Base-by-base conservation (phyloP, 2,797 vertebrate species). In the Falco rusticolus region DNA sequence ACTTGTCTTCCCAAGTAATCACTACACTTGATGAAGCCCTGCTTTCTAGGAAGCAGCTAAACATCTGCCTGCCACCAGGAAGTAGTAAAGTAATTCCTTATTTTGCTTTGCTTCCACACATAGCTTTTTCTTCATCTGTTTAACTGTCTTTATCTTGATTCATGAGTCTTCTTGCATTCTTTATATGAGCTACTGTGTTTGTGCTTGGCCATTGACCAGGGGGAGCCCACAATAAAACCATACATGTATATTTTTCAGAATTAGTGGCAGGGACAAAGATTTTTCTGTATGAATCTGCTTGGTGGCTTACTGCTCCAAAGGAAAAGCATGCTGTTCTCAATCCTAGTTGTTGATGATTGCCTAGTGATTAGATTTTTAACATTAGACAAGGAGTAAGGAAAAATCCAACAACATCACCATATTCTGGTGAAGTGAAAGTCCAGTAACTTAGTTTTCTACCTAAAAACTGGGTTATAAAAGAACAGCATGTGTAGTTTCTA, bases 11-110 rank as follows among this genome's bases (percentile, higher is more conserved):
- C 51, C 9, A 64, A 53, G 31, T 43, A 48, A 18, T 8, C 0
- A 0, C 17, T 34, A 56, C 5, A 39, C 1, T 0, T 64, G 29
- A 47, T 28, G 16, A 21, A 71, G 47, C 15, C 4, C 15, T 88
- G 43, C 26, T 68, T 80, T 85, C 41, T 31, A 54, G 25, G 18
- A 74, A 72, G 10, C 48, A 11, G 14, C 17, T 54, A 33, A 74
- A 48, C 21, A 28, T 48, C 15, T 66, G 26, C 43, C 24, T 82
- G 64, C 16, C 54, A 7, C 47, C 37, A 54, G 18, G 31, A 72
- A 80, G 54, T 4, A 56, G 33, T 29, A 37, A 80, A 48, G 41
- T 34, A 43, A 37, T 53, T 85, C 33, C 34, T n/a, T 63, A 18
- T 37, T 86, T 56, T 43, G 13, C 13, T 51, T 75, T 39, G 6